Percentiles rank a stretch among this genome's conserved stretches.
These are phyloP conservation scores for Clanis bilineata DNA, from an alignment of 2,888 invertebrate genomes.

Conservation along the genomic window DNA sequence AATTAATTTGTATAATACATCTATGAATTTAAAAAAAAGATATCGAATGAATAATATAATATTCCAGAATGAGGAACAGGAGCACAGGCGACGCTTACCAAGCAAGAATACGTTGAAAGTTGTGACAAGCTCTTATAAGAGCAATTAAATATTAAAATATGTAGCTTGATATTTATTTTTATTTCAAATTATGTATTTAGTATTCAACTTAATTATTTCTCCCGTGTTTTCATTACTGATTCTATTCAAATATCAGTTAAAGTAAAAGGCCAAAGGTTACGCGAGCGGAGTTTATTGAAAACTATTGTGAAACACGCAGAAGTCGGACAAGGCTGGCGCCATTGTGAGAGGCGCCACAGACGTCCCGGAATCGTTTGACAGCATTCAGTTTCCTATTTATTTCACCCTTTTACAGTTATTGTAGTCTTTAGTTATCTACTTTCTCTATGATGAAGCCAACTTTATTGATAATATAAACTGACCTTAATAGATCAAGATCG, in stretches of 20 bases:
- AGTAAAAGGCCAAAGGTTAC: conserved; percentile 53
- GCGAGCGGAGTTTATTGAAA: conserved; percentile 36
- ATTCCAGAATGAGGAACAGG: not conserved
- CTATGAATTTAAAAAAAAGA: not conserved
- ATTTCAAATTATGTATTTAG: not conserved
- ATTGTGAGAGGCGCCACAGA: conserved; percentile 38
- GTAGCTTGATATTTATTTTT: not conserved
- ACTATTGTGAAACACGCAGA: conserved; percentile 37
- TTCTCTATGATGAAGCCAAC: not conserved
- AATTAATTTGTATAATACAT: not conserved
- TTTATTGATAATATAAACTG: not conserved
- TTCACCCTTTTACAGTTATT: conserved; percentile 22
- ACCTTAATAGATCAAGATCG: not conserved
- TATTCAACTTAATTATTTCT: not conserved
- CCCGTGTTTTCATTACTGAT: not conserved
- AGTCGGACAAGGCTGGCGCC: conserved; percentile 58
- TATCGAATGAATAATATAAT: not conserved
- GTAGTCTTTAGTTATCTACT: conserved; percentile 14
- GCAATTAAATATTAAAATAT: not conserved
- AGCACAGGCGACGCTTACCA: not conserved
- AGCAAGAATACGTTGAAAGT: not conserved
- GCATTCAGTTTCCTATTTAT: conserved; percentile 28
- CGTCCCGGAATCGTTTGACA: conserved; percentile 58
- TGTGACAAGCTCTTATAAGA: not conserved
- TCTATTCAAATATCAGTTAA: conserved; percentile 21